Base-by-base conservation (phyloP, 1,140 invertebrate genomes). In the Danaus plexippus region DNA sequence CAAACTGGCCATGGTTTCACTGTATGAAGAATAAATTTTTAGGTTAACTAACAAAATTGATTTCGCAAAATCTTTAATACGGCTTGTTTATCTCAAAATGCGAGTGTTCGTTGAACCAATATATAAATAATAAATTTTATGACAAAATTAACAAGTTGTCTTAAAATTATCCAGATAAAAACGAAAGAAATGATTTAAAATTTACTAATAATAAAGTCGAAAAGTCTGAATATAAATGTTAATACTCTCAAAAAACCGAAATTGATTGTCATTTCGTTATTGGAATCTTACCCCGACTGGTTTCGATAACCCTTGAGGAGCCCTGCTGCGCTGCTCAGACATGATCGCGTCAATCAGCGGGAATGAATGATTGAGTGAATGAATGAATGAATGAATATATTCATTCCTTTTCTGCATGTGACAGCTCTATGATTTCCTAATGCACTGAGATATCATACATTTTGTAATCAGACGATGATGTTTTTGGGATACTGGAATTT, bases 221-320 rank as follows among this genome's bases (percentile, higher is more conserved):
- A 32, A 32, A 32, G 22, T 32, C 22, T 6, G 15, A 22, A 49
- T n/a, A 22, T 32, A 22, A n/a, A 32, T 49, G 9, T 22, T 22
- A 15, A 22, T 22, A 13, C 10, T 12, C 7, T 42, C 43, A 40
- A 13, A n/a, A 15, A 13, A 8, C 47, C 52, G 15, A 46, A 52
- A 52, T 61, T 61, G 54, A 50, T 45, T 50, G 44, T 61, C 59
- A 61, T 61, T 56, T 56, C 44, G 54, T 55, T 49, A 61, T 53
- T 56, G 54, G 52, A 59, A 59, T 56, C 58, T 69, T 71, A 64
- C 76, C 77, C 75, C 70, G 71, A 67, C 66, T 74, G 75, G 73
- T 75, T 77, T 73, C 73, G 75, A 77, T 67, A 77, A 80, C 83
- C 82, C 80, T 80, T 77, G 63, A 77, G 73, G 66, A 68, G 52